Percentiles rank a stretch among this genome's conserved stretches.
Conservation (phyloP, 1,140 invertebrate species). For the Calycopis cecrops region DNA sequence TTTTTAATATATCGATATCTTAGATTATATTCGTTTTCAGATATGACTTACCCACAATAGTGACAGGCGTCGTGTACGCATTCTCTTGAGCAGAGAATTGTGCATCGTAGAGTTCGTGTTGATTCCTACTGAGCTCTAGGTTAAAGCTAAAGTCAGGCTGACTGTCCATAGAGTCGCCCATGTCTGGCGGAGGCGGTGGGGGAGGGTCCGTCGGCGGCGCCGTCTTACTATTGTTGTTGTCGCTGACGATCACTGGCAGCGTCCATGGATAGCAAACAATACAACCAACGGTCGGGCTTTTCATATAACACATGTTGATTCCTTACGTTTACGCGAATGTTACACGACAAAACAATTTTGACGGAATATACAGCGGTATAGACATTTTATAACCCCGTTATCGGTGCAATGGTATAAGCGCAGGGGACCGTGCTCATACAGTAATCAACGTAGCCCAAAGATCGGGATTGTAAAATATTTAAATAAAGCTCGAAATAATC, state of each 20-base stretch:
- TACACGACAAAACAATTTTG: too few species aligned
- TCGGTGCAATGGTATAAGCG: too few species aligned
- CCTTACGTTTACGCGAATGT: too few species aligned
- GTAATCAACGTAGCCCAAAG: too few species aligned
- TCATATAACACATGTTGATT: conserved; percentile 8
- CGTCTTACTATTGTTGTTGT: conserved; percentile 65
- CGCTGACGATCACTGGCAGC: conserved; percentile 55
- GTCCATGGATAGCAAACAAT: conserved; percentile 48
- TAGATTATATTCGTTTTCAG: too few species aligned
- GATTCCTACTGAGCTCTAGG: conserved; percentile 82
- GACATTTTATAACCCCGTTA: too few species aligned
- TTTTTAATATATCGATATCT: too few species aligned
- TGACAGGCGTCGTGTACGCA: conserved; percentile 49
- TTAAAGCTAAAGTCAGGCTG: conserved; percentile 78
- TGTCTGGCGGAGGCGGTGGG: conserved; percentile 51
- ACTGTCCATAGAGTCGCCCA: conserved; percentile 55
- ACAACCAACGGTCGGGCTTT: conserved; percentile 22
- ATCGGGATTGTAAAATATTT: background rate
- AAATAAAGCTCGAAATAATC: too few species aligned
- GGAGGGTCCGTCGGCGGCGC: conserved; percentile 65
- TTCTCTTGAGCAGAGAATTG: conserved; percentile 76
- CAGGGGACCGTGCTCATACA: too few species aligned
- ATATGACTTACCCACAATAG: conserved; percentile 73
- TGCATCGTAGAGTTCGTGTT: conserved; percentile 83
- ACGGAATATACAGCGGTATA: too few species aligned